Evolutionary conservation across 1,140 invertebrate species (phyloP).

Genomic region (Galleria mellonella): DNA sequence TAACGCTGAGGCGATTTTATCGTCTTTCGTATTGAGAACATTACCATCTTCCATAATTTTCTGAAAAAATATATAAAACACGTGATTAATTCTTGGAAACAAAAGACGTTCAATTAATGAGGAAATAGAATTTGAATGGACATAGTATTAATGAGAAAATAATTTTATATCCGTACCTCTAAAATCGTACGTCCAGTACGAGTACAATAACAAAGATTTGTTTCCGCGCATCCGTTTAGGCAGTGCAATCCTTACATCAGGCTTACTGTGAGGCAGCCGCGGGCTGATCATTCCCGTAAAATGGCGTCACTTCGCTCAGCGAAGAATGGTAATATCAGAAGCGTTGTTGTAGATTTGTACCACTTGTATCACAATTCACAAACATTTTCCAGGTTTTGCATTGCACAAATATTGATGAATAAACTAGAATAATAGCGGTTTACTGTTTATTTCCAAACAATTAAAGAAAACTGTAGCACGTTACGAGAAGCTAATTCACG

Average conservation of each 20-base stretch:
- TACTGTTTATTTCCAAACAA: constrained; percentile 70
- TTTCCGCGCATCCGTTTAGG: constrained; percentile 68
- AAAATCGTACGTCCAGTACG: constrained; percentile 71
- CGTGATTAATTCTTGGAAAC: constrained; percentile 62
- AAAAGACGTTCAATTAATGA: constrained; percentile 65
- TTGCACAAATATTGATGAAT: constrained; percentile 34
- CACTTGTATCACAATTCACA: constrained; percentile 38
- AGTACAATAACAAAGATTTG: constrained; percentile 62
- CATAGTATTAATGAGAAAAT: constrained; percentile 42
- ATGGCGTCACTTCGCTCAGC: constrained; percentile 71
- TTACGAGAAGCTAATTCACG: constrained; percentile 70
- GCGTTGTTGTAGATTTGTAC: constrained; percentile 39
- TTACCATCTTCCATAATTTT: constrained; percentile 74
- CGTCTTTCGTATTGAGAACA: constrained; percentile 53
- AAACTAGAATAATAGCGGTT: constrained; percentile 36
- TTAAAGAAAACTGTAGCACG: constrained; percentile 59
- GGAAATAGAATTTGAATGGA: constrained; percentile 60
- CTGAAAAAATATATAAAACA: constrained; percentile 58
- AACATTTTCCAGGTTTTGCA: constrained; percentile 45
- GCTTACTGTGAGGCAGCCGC: constrained; percentile 69
- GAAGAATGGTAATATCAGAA: constrained; percentile 66
- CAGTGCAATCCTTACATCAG: constrained; percentile 64
- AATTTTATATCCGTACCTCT: constrained; percentile 46
- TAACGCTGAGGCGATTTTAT: constrained; percentile 43
- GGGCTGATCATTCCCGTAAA: constrained; percentile 74